Base-by-base conservation (phyloP, 2,113 vertebrate species). In the Oophaga pumilio region DNA sequence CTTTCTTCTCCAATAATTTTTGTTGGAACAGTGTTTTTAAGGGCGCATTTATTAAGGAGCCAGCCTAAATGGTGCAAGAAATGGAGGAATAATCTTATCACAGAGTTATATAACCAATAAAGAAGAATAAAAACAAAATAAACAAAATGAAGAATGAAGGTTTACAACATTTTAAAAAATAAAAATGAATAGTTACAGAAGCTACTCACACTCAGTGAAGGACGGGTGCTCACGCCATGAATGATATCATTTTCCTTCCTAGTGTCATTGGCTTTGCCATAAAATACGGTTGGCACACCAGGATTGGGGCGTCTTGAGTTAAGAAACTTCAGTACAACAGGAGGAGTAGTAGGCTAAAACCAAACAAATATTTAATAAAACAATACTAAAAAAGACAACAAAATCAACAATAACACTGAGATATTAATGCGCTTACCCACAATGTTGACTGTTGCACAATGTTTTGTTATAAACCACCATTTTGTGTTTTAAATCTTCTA, bases 191-290 rank as follows among this genome's bases (percentile, higher is more conserved):
- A 43, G 33, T 4, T 43, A 43, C 1, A 43, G 26, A 5, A 80
- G 9, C 85, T 81, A 91, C 92, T 96, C 93, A 98, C 97, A 89
- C 71, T 82, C 7, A 89, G 1, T 22, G 94, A 92, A 28, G 74
- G 3, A 89, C 17, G 80, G 50, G 92, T 92, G 33, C 68, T 90
- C 87, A 95, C 83, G 22, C 96, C 97, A 83, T 97, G 97, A 73
- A 94, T 93, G 68, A 97, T 89, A 12, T 82, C n/a, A 77, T 91
- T 90, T 85, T 96, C 93, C 22, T 95, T 50, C 59, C 94, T 94
- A 6, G 96, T 96, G 90, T 98, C 97, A 50, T 93, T 88, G 62
- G 96, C 96, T 90, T 90, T 95, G 74, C 97, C 95, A 0, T 92
- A 93, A 90, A 97, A 97, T 33, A 96, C 88, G 89, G 94, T 92